Evolutionary conservation across 2,113 vertebrate species (phyloP), one percentile per base, ranked within the genome.

Genomic region (Pavo muticus): DNA sequence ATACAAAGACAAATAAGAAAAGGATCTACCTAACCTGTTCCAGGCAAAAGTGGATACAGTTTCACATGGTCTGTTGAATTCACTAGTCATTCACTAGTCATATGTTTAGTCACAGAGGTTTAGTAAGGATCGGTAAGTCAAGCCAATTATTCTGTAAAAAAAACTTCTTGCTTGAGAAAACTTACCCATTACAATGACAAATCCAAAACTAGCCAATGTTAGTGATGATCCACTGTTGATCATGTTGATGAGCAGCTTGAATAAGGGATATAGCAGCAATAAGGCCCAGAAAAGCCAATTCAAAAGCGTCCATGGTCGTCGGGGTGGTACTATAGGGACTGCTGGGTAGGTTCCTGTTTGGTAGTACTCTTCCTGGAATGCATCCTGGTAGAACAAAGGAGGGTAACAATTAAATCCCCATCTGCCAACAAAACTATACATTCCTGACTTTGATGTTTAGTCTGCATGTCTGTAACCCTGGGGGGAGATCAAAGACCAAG

Each of bases 231-330:
- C 99, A 5, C 98, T 98, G 95, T 95, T 98, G 92, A 99, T 89
- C 94, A 99, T 97, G 92, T 96, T 98, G 77, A 96, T 81, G 14
- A 99, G 90, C 9, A 99, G 94, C 82, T 98, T 98, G 96, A 98
- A 97, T 45, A 99, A 97, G 6, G 99, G 99, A 94, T 98, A 99
- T 32, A 99, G 98, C 69, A 99, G 96, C 95, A 99, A 76, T 39
- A 97, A 96, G 57, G 98, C 97, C 99, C 99, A 99, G 97, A 99
- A 98, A 20, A 99, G 80, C 99, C 99, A 99, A 97, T 99, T 99
- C 83, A 99, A 81, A 80, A 99, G 97, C 1, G 98, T 70, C 99
- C 99, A 99, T 50, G 97, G 98, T 65, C 98, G 97, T 20, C 98
- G 97, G 1, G 98, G 96, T 6, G 98, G 97, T 20, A 91, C 96